Conservation (phyloP, 92 coral and sea anemone species). For the Siderastrea radians region DNA sequence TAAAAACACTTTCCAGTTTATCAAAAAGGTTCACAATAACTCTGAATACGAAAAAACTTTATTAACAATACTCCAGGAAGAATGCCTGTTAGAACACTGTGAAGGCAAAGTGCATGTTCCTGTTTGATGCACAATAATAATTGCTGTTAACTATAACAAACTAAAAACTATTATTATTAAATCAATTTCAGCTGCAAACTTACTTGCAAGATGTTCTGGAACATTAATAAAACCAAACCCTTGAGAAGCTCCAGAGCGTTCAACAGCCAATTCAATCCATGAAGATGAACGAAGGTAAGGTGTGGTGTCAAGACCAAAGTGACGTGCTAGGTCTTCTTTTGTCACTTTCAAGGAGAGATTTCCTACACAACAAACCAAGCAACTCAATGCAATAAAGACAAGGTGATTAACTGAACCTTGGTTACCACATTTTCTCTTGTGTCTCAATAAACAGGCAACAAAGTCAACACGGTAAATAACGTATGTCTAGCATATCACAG, state of each 20-base stretch:
- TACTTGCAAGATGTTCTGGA: slow-evolving; percentile 86
- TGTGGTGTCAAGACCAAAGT: slow-evolving; percentile 87
- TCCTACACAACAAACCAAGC: slow-evolving; percentile 53
- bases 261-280: slow-evolving; percentile 90
- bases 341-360: slow-evolving; percentile 87
- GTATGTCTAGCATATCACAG: no score
- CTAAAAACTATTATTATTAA: no score
- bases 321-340: slow-evolving; percentile 83
- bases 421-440: not conserved
- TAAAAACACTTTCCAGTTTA: no score
- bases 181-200: not conserved
- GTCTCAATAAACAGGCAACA: no score
- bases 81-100: no score
- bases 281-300: slow-evolving; percentile 91
- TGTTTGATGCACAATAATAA: no score
- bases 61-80: no score
- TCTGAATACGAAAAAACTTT: no score
- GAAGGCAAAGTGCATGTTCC: no score
- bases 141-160: no score
- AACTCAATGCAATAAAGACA: not conserved
- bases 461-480: no score
- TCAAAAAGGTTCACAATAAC: no score
- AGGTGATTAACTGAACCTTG: not conserved
- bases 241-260: slow-evolving; percentile 76
- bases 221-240: slow-evolving; percentile 92